phyloP scores from a whole-genome alignment of 2,888 invertebrate species.

The Thalpophila matura region DNA sequence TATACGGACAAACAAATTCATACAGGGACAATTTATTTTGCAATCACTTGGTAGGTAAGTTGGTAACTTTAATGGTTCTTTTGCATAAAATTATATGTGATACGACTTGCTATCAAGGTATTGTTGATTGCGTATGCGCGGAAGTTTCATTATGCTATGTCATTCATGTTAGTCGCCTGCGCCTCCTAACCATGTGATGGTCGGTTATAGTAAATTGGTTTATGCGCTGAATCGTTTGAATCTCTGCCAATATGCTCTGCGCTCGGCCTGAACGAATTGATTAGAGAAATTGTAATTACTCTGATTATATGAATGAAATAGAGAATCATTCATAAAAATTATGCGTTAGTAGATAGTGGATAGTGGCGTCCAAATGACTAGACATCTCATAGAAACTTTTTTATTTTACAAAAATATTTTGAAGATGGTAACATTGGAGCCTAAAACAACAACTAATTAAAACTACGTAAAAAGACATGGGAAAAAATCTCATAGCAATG shows the following conservation, averaged over 20 bases:
- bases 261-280: conserved; percentile 50
- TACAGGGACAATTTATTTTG: conserved; percentile 19
- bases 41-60: conserved; percentile 46
- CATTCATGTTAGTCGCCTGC: conserved; percentile 68
- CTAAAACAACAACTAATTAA: not conserved
- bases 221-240: conserved; percentile 60
- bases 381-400: not conserved
- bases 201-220: conserved; percentile 58
- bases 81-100: conserved; percentile 68
- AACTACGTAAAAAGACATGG: not conserved
- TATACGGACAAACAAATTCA: conserved; percentile 7
- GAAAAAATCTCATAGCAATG: not conserved
- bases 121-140: conserved; percentile 71
- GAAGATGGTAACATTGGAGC: not conserved
- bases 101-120: conserved; percentile 68
- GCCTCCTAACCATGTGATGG: conserved; percentile 55
- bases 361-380: not conserved
- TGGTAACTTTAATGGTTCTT: conserved; percentile 51
- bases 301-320: conserved; percentile 53
- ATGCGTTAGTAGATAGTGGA: not conserved
- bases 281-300: conserved; percentile 53
- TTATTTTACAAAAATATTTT: too few relatives aligned
- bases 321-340: conserved; percentile 41
- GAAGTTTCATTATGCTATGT: conserved; percentile 77
- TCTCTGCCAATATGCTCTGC: conserved; percentile 57